Evolutionary conservation across 2,888 invertebrate genomes (phyloP).

Genomic region (Lithophane leautieri): DNA sequence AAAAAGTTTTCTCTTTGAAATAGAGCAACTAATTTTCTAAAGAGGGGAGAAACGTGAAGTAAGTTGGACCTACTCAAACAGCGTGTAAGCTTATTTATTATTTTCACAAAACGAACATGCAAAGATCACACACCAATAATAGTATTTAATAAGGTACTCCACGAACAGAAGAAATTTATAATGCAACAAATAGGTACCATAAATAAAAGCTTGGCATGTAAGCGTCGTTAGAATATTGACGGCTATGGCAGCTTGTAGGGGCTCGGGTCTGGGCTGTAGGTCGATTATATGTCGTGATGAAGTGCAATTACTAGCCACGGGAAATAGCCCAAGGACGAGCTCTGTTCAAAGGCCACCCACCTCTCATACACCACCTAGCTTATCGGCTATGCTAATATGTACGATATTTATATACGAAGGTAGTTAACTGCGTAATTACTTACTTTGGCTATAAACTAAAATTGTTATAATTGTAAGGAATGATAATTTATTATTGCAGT

Average conservation of each 20-base stretch:
- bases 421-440: conserved; percentile 50
- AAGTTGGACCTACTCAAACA: neutral
- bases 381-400: conserved; percentile 51
- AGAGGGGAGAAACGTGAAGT: neutral
- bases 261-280: conserved; percentile 69
- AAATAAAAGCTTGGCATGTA: conserved; percentile 20
- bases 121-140: neutral
- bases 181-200: conserved; percentile 29
- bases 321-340: conserved; percentile 86
- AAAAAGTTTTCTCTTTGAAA: neutral
- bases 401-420: conserved; percentile 37
- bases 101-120: neutral
- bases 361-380: conserved; percentile 56
- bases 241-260: conserved; percentile 63
- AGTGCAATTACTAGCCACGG: conserved; percentile 84
- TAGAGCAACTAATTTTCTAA: neutral
- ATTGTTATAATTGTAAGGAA: conserved; percentile 12
- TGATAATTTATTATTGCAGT: conserved; percentile 37
- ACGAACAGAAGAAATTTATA: conserved; percentile 10
- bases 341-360: conserved; percentile 76
- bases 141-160: neutral
- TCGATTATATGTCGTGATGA: conserved; percentile 84
- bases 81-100: neutral
- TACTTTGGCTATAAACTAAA: conserved; percentile 37
- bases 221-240: conserved; percentile 49